A percentile compares a stretch with the other conserved stretches of the same genome.
These are phyloP conservation scores for Panthera tigris DNA, from an alignment of 2,113 vertebrate genomes.

Conservation along the genomic window DNA sequence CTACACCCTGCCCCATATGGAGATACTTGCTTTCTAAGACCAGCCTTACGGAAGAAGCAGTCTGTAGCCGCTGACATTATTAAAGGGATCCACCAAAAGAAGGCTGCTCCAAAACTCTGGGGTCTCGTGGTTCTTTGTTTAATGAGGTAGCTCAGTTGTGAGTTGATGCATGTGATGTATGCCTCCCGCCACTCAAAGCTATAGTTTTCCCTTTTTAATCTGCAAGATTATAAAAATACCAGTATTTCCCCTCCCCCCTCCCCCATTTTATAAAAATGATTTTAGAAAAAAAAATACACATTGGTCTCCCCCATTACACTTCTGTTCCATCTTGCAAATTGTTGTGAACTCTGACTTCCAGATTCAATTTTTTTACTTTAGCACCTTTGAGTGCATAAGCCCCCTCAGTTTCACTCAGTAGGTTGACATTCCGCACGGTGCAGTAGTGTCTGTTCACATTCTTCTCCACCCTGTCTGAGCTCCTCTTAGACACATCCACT, in stretches of 20 bases:
- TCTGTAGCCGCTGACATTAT: not conserved
- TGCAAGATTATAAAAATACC: conserved; percentile 89
- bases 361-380: conserved; percentile 93
- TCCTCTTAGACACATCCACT: conserved; percentile 89
- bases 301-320: conserved; percentile 85
- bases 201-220: conserved; percentile 77
- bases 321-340: conserved; percentile 96
- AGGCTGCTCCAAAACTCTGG: not conserved
- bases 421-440: conserved; percentile 90
- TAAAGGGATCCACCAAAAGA: not conserved
- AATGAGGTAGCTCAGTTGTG: conserved; percentile 87
- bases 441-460: conserved; percentile 89
- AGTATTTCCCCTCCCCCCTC: conserved; percentile 58
- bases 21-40: not conserved
- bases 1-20: not conserved
- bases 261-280: conserved; percentile 88
- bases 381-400: conserved; percentile 77
- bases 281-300: conserved; percentile 69
- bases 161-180: conserved; percentile 78
- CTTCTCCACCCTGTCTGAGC: conserved; percentile 82
- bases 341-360: conserved; percentile 95
- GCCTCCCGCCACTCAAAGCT: conserved; percentile 76
- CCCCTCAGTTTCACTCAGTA: conserved; percentile 83
- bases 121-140: conserved; percentile 68
- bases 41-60: not conserved